Evolutionary conservation across 2,113 vertebrate species (phyloP).

Genomic region (Corydoras sp.): DNA sequence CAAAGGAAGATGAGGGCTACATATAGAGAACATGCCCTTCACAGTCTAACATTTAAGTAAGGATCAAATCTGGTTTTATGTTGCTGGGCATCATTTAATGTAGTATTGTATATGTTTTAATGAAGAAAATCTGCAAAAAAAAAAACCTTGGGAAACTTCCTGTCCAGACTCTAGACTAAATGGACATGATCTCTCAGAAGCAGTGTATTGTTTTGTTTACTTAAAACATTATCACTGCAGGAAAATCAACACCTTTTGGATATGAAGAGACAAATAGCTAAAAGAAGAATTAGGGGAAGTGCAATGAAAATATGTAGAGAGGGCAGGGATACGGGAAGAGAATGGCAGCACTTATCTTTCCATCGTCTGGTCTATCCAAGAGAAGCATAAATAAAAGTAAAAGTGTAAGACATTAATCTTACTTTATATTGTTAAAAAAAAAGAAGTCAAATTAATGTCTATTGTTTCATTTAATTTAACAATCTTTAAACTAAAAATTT

Average conservation of each 20-base stretch:
- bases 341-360: constrained; percentile 16
- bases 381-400: background rate
- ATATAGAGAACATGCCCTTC: too few relatives aligned
- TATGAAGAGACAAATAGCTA: constrained; percentile 11
- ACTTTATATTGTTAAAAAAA: too few relatives aligned
- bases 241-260: constrained; percentile 26
- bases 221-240: constrained; percentile 29
- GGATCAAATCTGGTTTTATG: too few relatives aligned
- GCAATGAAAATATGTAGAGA: constrained; percentile 28
- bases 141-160: background rate
- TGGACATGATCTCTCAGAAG: background rate
- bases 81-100: too few relatives aligned
- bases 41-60: too few relatives aligned
- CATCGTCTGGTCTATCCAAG: constrained; percentile 17
- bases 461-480: too few relatives aligned
- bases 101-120: too few relatives aligned
- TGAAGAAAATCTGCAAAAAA: too few relatives aligned
- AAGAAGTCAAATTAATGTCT: too few relatives aligned
- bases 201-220: constrained; percentile 3
- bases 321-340: constrained; percentile 7
- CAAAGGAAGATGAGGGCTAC: too few relatives aligned
- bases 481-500: too few relatives aligned
- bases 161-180: constrained; percentile 1
- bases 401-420: too few relatives aligned
- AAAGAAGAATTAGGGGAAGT: constrained; percentile 32